These are phyloP conservation scores for Agonopterix alstromeriana DNA, from an alignment of 2,888 invertebrate species.

Conservation along the genomic window DNA sequence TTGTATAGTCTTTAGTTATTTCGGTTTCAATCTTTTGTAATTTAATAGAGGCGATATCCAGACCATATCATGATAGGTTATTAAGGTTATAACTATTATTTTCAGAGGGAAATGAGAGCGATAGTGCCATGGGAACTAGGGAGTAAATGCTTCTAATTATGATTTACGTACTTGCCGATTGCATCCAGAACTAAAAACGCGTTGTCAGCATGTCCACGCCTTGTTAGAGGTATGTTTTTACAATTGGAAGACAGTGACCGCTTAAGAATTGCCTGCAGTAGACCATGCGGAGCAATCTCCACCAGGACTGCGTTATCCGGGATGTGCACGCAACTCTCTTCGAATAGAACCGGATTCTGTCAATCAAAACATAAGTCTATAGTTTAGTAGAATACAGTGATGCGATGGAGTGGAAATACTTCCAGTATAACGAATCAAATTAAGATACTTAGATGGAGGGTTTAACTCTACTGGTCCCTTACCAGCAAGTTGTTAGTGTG, in stretches of 20 bases:
- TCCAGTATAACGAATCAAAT: too few relatives aligned
- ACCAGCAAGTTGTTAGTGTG: conserved; percentile 87
- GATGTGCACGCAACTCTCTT: conserved; percentile 85
- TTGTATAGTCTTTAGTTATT: too few relatives aligned
- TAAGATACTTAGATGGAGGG: not conserved
- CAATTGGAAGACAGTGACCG: conserved; percentile 80
- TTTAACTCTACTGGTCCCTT: conserved; percentile 18
- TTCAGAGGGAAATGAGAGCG: not conserved
- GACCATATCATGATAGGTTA: not conserved
- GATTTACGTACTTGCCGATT: conserved; percentile 78
- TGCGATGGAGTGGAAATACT: too few relatives aligned
- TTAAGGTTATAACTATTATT: not conserved
- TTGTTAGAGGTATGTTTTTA: conserved; percentile 84
- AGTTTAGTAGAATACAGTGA: too few relatives aligned
- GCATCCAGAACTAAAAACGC: conserved; percentile 73
- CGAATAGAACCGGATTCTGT: conserved; percentile 82
- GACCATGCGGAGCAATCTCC: conserved; percentile 93
- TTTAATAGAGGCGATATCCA: too few relatives aligned
- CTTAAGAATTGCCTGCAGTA: conserved; percentile 91
- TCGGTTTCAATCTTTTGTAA: too few relatives aligned
- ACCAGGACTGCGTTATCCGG: conserved; percentile 88
- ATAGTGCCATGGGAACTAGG: not conserved
- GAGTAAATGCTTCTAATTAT: not conserved
- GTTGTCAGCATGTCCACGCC: conserved; percentile 80
- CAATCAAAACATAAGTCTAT: not conserved